Evolutionary conservation across 2,797 vertebrate genomes (phyloP).

Genomic region (Mus minutoides): DNA sequence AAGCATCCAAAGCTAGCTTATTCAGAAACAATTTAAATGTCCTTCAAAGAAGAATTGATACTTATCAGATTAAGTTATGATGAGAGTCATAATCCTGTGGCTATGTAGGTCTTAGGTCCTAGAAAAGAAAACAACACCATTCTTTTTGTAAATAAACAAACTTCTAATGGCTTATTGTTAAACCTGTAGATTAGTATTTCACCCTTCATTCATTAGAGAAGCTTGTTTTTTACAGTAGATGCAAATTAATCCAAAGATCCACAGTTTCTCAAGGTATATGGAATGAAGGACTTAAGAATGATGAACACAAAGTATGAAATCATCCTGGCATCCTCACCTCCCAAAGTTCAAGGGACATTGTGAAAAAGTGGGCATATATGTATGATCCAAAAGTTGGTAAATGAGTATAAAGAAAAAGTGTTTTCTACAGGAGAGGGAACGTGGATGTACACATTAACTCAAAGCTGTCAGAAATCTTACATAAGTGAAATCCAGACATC

Average conservation of each 20-base stretch:
- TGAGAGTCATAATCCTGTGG: background rate
- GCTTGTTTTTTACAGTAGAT: background rate
- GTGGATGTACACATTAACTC: background rate
- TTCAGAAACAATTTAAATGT: background rate
- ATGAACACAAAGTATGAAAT: background rate
- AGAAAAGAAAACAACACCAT: background rate
- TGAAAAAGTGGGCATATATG: background rate
- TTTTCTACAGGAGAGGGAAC: background rate
- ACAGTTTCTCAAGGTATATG: background rate
- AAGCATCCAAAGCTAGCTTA: background rate
- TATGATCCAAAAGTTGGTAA: background rate
- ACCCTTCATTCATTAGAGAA: background rate
- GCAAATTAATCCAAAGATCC: background rate
- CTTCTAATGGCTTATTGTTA: background rate
- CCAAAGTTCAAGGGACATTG: background rate
- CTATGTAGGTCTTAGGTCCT: background rate
- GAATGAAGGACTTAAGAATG: background rate
- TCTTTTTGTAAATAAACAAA: background rate
- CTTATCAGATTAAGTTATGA: background rate
- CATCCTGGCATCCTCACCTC: background rate
- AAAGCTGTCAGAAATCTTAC: background rate
- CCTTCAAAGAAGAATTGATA: background rate
- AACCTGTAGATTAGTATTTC: background rate
- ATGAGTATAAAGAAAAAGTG: too few relatives aligned
- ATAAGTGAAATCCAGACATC: background rate